These are phyloP conservation scores for Heteromormyrus szaboi DNA, from an alignment of 2,797 vertebrate species.

Conservation along the genomic window DNA sequence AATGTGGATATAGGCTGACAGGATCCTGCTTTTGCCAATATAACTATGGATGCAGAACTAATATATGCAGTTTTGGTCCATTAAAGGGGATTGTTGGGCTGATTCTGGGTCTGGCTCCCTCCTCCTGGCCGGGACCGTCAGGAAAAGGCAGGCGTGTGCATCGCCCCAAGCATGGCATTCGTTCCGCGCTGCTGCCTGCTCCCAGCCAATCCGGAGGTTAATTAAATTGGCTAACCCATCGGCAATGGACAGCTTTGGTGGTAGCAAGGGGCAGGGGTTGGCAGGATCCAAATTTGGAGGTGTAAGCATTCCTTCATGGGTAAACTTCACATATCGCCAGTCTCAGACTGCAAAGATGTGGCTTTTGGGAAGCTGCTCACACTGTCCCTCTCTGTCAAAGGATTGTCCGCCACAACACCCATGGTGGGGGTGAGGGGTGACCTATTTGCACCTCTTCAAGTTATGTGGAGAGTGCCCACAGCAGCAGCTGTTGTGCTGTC, in stretches of 20 bases:
- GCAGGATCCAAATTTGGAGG: background rate
- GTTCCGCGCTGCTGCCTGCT: background rate
- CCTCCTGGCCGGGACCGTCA: background rate
- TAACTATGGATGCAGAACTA: background rate
- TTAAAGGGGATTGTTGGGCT: background rate
- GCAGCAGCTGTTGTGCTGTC: constrained; percentile 48
- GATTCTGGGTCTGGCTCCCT: too few relatives aligned
- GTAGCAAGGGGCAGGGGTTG: constrained; percentile 6
- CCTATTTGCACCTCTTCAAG: background rate
- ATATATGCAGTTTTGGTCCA: background rate
- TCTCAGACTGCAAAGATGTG: background rate
- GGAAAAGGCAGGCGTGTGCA: constrained; percentile 1
- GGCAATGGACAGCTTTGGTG: constrained; percentile 32
- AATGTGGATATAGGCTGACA: background rate
- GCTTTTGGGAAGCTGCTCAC: background rate
- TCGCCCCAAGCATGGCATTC: background rate
- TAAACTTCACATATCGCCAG: background rate
- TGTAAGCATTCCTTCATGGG: background rate
- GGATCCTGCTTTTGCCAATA: background rate
- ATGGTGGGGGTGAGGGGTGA: background rate
- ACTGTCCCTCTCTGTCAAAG: background rate
- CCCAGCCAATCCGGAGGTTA: constrained; percentile 49
- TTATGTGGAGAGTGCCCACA: constrained; percentile 41
- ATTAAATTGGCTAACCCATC: constrained; percentile 60
- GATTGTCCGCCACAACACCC: background rate